Evolutionary conservation across 2,113 vertebrate genomes (phyloP), one percentile per base, ranked within the genome.

Genomic region (Mesembrinibis cayennensis): DNA sequence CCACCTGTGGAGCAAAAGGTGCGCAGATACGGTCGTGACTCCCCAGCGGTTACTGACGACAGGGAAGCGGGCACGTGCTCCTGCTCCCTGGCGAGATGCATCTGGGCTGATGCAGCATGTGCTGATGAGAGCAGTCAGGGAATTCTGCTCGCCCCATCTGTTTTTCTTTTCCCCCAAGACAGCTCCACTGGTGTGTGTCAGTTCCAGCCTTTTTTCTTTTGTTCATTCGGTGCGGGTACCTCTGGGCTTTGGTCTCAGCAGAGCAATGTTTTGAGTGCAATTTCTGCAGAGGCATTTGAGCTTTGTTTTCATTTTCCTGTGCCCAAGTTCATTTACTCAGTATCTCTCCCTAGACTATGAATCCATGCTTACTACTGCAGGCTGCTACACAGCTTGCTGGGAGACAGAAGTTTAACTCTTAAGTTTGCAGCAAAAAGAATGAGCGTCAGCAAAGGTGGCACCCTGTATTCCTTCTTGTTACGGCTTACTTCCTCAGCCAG

Each of bases 201-300:
- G 78, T 66, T 49, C 70, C 87, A 76, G 87, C 26, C 19, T 36
- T 65, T 65, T 59, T 34, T 7, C 52, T 73, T 66, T 8, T 45
- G 23, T 76, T 94, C 26, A 11, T 69, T 84, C 78, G 22, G 63
- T 42, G 90, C 22, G 1, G 90, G 84, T 93, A 58, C 45, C 63
- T 93, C 92, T 86, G 90, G 66, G 58, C 61, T 79, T 76, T 62
- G 67, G 44, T 44, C 53, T 73, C 8, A 0, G 36, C 67, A 70
- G 65, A 79, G 42, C 81, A 11, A 2, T 58, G 80, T 78, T 87
- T n/a, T 36, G 36, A 93, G 66, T 93, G 94, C 62, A 58, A 15
- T 85, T 86, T 87, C 47, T 84, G 73, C 71, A 93, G 81, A 93
- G 52, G 85, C 74, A 14, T 91, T 90, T 52, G 53, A 88, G n/a